These are phyloP conservation scores for Paralichthys olivaceus DNA, from an alignment of 2,113 vertebrate species.

Conservation along the genomic window DNA sequence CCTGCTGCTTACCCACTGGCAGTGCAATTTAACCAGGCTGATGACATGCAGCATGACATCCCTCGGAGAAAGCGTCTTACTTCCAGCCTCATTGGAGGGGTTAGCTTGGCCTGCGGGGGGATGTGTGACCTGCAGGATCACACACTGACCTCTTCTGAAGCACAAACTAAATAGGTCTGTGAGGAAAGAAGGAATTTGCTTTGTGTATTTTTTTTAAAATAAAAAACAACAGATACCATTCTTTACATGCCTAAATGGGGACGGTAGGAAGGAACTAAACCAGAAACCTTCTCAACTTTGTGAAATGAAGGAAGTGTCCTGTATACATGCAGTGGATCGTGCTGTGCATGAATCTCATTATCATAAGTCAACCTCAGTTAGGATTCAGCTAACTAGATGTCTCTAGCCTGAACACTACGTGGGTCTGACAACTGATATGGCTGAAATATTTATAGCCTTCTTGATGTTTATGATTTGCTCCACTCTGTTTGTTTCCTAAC, in stretches of 20 bases:
- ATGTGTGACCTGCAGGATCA: constrained; percentile 45
- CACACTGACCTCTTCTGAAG: constrained; percentile 60
- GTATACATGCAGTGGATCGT: constrained; percentile 44
- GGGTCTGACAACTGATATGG: constrained; percentile 62
- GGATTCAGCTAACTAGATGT: constrained; percentile 68
- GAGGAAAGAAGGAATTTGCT: constrained; percentile 28
- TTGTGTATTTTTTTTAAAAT: constrained; percentile 40
- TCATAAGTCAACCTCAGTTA: constrained; percentile 66
- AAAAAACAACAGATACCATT: constrained; percentile 35
- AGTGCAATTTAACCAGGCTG: constrained; percentile 82
- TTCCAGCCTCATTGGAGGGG: constrained; percentile 33
- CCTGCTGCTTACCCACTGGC: constrained; percentile 84
- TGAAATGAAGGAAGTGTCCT: constrained; percentile 50
- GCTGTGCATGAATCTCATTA: constrained; percentile 71
- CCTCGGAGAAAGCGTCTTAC: constrained; percentile 58
- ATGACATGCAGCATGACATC: constrained; percentile 80
- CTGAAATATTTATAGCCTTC: constrained; percentile 63
- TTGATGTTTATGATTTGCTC: constrained; percentile 61
- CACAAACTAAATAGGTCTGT: constrained; percentile 58
- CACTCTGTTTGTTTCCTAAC: constrained; percentile 54
- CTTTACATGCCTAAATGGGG: constrained; percentile 29
- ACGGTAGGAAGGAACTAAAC: constrained; percentile 22
- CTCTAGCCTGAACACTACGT: constrained; percentile 53
- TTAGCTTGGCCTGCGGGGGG: constrained; percentile 23
- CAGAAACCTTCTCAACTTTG: constrained; percentile 52